These are phyloP conservation scores for Buphagus erythrorhynchus DNA, from an alignment of 2,797 vertebrate species.

Conservation along the genomic window DNA sequence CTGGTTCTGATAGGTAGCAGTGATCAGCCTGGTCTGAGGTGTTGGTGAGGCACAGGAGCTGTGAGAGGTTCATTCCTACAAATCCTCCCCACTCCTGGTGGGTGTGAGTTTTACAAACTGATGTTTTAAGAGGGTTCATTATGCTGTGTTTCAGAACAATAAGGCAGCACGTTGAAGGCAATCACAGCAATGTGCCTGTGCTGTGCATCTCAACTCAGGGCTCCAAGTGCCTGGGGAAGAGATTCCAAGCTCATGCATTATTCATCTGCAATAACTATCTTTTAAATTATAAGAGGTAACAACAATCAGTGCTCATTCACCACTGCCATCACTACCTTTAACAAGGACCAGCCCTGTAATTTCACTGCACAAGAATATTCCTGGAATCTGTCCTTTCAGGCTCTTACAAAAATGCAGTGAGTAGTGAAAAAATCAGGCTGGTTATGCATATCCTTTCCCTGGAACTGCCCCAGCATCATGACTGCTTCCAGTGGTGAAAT, in stretches of 20 bases:
- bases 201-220: background rate
- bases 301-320: slow-evolving; percentile 12
- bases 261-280: slow-evolving; percentile 1
- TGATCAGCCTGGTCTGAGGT: background rate
- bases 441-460: background rate
- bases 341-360: background rate
- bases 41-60: background rate
- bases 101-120: background rate
- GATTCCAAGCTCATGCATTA: slow-evolving; percentile 31
- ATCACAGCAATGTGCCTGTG: background rate
- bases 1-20: background rate
- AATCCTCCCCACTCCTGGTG: background rate
- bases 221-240: background rate
- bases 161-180: background rate
- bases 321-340: background rate
- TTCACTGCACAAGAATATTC: background rate
- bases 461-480: background rate
- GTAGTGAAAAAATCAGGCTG: background rate
- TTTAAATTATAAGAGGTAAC: background rate
- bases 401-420: background rate
- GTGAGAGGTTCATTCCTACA: background rate
- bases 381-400: background rate
- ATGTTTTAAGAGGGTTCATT: background rate
- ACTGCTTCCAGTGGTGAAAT: background rate
- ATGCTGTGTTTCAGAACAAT: background rate